A percentile compares a stretch with the other conserved stretches of the same genome.
Evolutionary conservation across 2,888 invertebrate species (phyloP).

Genomic region (Synergus japonicus): DNA sequence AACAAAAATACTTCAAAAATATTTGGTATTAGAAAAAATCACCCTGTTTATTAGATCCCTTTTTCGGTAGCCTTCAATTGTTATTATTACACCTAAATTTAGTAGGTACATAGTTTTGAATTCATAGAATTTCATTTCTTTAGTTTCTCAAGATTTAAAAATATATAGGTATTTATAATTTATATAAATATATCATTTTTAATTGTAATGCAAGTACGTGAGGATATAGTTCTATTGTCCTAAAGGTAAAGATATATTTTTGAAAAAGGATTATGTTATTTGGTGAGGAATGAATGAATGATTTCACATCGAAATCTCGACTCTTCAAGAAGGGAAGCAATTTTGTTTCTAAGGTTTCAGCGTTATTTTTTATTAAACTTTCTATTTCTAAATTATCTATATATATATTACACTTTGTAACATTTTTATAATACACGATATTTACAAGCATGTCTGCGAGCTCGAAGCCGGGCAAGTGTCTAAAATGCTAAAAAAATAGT

Average conservation of each 20-base stretch:
- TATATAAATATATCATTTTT: conserved; percentile 26
- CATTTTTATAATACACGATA: conserved; percentile 41
- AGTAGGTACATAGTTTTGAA: background rate
- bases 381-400: conserved; percentile 24
- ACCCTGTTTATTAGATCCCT: conserved; percentile 23
- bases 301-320: conserved; percentile 6
- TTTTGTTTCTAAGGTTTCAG: conserved; percentile 15
- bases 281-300: background rate
- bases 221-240: background rate
- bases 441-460: conserved; percentile 42
- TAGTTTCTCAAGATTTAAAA: background rate
- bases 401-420: conserved; percentile 37
- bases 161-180: conserved; percentile 9
- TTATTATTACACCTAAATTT: background rate
- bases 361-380: conserved; percentile 20
- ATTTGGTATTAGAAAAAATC: background rate
- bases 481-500: conserved; percentile 40
- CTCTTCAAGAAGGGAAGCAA: conserved; percentile 31
- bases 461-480: conserved; percentile 37
- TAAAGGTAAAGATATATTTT: background rate
- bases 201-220: background rate
- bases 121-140: background rate
- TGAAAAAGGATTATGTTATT: background rate
- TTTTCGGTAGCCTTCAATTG: conserved; percentile 17
- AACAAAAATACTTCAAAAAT: conserved; percentile 22